Evolutionary conservation across 2,797 vertebrate genomes (phyloP), one percentile per base, ranked within the genome.

Genomic region (Chiloscyllium punctatum): DNA sequence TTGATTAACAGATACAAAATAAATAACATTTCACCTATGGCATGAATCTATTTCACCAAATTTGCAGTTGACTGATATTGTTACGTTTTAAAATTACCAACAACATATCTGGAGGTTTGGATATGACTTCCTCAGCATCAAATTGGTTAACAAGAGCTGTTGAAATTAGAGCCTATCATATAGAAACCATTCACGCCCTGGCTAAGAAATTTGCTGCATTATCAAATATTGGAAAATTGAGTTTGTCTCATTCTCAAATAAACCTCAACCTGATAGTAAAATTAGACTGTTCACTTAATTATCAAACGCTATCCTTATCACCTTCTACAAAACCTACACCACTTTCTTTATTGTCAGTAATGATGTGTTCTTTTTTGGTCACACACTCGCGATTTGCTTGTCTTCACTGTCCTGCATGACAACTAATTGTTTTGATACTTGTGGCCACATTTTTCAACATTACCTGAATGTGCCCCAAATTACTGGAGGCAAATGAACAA

Each of bases 331-430:
- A 16, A 66, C 33, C 15, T n/a, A n/a, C 6, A 53, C 18, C 7
- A 53, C 51, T 4, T 48, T 77, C 42, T 48, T 53, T 95, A 53
- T 13, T 30, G 15, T n/a, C 97, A 96, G 98, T 97, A 98, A 98
- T 98, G 98, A 98, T 98, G 98, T 98, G 98, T 98, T 98, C 97
- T 98, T 98, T 98, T 99, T 98, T 99, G 98, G 98, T 96, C 97
- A 98, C 97, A 98, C 98, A 98, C 98, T 97, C 98, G 97, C 98
- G 98, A 99, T 98, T 98, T 98, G 98, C 98, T 98, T 98, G 98
- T 99, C 98, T 98, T 97, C 96, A 97, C 98, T 97, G 98, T 98
- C 98, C 98, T 98, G 98, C 97, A 97, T 97, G 98, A 96, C 98
- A 98, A 98, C 97, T 98, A 98, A 98, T 98, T 98, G 98, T 98